These are phyloP conservation scores for Lycaena phlaeas DNA, from an alignment of 2,888 invertebrate genomes.

Conservation along the genomic window DNA sequence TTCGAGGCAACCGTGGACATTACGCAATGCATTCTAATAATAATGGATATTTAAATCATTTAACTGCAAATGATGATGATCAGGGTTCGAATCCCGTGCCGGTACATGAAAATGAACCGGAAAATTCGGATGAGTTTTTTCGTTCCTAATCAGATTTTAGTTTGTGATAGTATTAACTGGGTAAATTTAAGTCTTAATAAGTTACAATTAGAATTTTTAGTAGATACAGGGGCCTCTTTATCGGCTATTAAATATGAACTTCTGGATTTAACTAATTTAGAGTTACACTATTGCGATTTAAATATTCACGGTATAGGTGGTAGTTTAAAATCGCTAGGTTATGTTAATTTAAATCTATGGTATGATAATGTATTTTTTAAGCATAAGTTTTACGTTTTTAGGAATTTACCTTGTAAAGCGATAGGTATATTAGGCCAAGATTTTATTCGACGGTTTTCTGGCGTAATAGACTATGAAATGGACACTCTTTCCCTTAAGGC, in stretches of 20 bases:
- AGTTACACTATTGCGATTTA: conserved; percentile 5
- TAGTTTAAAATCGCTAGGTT: background rate
- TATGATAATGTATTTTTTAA: background rate
- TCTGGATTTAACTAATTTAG: background rate
- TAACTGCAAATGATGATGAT: too few relatives aligned
- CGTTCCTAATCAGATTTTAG: conserved; percentile 9
- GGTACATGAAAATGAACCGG: background rate
- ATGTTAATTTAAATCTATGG: background rate
- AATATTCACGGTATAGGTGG: conserved; percentile 11
- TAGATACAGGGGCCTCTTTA: conserved; percentile 15
- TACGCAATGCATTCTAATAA: background rate
- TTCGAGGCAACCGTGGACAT: background rate
- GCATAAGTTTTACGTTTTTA: conserved; percentile 1
- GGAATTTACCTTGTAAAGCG: background rate
- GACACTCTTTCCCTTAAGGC: background rate
- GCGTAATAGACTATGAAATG: background rate
- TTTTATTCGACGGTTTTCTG: background rate
- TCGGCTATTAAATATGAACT: conserved; percentile 10
- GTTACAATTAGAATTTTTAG: conserved; percentile 9
- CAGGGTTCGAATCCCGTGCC: too few relatives aligned
- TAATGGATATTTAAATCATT: background rate
- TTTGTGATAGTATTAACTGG: conserved; percentile 11
- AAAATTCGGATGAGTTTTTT: conserved; percentile 7
- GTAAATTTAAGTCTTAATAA: conserved; percentile 8
- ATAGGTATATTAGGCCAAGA: background rate